Percentiles rank a stretch among this genome's conserved stretches.
These are phyloP conservation scores for Octodonta nipae DNA, from an alignment of 2,888 invertebrate species.

Conservation along the genomic window DNA sequence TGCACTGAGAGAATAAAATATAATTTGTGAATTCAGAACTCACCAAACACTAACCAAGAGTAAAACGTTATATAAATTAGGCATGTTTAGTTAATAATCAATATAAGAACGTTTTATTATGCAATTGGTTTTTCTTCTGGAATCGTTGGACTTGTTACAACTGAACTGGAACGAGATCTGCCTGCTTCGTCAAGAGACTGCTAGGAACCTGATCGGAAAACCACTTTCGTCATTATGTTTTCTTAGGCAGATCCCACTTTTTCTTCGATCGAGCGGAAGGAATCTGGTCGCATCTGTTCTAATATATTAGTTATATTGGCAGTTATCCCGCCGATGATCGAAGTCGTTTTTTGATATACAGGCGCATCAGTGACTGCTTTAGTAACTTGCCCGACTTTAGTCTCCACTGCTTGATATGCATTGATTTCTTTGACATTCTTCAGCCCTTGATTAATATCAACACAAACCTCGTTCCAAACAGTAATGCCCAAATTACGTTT, in stretches of 20 bases:
- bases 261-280: conserved; percentile 95
- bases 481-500: conserved; percentile 93
- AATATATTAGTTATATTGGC: conserved; percentile 76
- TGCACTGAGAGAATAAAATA: too few relatives aligned
- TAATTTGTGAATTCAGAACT: too few relatives aligned
- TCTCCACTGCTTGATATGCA: conserved; percentile 77
- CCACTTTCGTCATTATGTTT: conserved; percentile 90
- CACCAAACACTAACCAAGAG: too few relatives aligned
- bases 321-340: conserved; percentile 78
- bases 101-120: too few relatives aligned
- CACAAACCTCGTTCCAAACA: conserved; percentile 91
- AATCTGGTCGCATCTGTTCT: conserved; percentile 90
- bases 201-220: conserved; percentile 79
- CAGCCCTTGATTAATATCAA: conserved; percentile 88
- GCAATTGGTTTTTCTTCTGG: conserved; percentile 58
- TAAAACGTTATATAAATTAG: too few relatives aligned
- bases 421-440: conserved; percentile 92
- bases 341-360: conserved; percentile 87
- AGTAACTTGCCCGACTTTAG: conserved; percentile 68
- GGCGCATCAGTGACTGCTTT: conserved; percentile 71
- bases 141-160: conserved; percentile 58
- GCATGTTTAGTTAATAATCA: too few relatives aligned
- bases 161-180: conserved; percentile 53
- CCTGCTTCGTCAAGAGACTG: conserved; percentile 77
- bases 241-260: conserved; percentile 89